Percentiles rank a stretch among this genome's conserved stretches.
phyloP scores from a whole-genome alignment of 2,113 vertebrate genomes.

The Nothoprocta pentlandii region DNA sequence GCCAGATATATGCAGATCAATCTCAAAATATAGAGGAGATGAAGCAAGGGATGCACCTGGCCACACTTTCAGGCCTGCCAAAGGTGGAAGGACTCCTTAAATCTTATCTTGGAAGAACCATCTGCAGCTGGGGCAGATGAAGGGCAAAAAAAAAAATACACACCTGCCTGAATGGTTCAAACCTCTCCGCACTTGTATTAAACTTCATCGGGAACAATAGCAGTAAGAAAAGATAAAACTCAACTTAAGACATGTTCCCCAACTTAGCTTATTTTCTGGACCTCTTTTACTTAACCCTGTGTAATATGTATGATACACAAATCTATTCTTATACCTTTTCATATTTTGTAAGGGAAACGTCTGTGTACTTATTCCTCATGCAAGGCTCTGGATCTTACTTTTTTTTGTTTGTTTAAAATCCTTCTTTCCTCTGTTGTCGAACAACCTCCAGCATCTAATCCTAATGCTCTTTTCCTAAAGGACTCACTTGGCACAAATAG shows the following conservation, averaged over 20 bases:
- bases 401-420: background rate
- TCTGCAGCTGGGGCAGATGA: background rate
- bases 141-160: background rate
- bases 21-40: accelerated
- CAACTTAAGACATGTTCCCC: background rate
- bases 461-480: background rate
- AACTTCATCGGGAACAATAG: background rate
- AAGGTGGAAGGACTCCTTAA: background rate
- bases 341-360: background rate
- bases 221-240: background rate
- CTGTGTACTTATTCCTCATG: background rate
- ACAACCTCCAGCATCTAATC: background rate
- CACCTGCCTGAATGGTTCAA: background rate
- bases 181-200: background rate
- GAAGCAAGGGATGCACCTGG: background rate
- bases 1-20: background rate
- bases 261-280: background rate
- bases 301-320: too few relatives aligned
- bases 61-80: background rate
- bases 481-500: slow-evolving; percentile 52
- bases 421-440: background rate
- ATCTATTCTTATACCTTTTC: background rate
- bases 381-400: background rate
- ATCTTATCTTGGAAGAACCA: background rate
- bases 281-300: background rate